Base-by-base conservation (phyloP, 2,113 vertebrate genomes). In the Rhinoderma darwinii region DNA sequence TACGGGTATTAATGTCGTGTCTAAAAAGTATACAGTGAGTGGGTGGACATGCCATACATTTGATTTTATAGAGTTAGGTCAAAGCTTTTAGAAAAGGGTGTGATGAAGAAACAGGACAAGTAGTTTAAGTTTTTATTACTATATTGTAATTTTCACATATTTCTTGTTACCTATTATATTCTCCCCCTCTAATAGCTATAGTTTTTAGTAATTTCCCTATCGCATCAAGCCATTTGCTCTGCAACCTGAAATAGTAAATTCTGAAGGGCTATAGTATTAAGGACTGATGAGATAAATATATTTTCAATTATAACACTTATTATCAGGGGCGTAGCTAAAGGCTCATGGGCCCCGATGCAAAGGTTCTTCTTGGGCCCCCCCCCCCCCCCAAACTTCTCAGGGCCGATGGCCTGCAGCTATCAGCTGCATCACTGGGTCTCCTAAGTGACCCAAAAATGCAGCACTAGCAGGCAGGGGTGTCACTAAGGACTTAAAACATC, bases 1-100 rank as follows among this genome's bases (percentile, higher is more conserved):
- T 27, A 47, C 1, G 73, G 22, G 73, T 44, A 44, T 47, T 76
- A 30, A 17, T 77, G 74, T 51, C n/a, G 51, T 77, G 27, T n/a
- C n/a, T 30, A 3, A 51, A 27, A 32, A 47, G 43, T 51, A 47
- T 51, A 77, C 44, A 47, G 43, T 47, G 44, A 44, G 73, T 75
- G 73, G 73, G 73, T 75, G 41, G 68, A 75, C 73, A 44, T 75
- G 41, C 41, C 27, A 75, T 72, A 72, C 14, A 72, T 72, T 72
- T 22, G 35, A 72, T 41, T 35, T 41, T 37, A 72, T 72, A 41
- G 68, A 72, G 22, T 37, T 10, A 2, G 6, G 32, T 72, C 18
- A 20, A 22, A 72, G 17, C 18, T 39, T 72, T 39, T 2, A 68
- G 63, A 35, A 35, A 39, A 39, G 68, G 68, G 68, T 39, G 68